Base-by-base conservation (phyloP, 2,888 invertebrate species). In the Unio pictorum region DNA sequence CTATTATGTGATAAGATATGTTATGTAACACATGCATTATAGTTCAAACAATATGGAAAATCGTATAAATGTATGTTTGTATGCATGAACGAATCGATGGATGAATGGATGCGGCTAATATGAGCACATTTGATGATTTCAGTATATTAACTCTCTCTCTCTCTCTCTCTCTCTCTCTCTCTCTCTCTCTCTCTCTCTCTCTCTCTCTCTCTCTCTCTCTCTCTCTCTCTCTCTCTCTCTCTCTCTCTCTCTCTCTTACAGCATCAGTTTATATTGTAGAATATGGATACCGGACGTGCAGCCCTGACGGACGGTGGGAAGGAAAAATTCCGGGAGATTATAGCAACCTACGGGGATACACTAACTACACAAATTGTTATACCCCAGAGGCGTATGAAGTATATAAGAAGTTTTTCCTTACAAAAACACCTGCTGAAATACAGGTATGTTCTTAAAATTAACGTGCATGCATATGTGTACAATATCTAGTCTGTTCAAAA, bases 351-450 rank as follows among this genome's bases (percentile, higher is more conserved):
- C 90, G 89, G 28, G 95, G 95, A 3, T 96, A 95, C 94, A 95
- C 96, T 3, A 95, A 96, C 89, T 96, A 94, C 86, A 94, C 94
- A 0, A 93, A 93, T 0, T 96, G 96, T 86, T 94, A 94, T 82
- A 93, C 94, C 7, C 92, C 93, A 0, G 94, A 95, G 85, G 93
- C 95, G 67, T 92, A 92, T 61, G 91, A 92, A 15, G 91, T 95
- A 0, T 91, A 95, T 74, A 91, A 92, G 67, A 93, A 93, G 90
- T 93, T 94, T 20, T 92, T 91, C n/a, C 91, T 91, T 59, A 91
- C 91, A 66, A 91, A 92, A 66, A 91, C 92, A 17, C 83, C 87
- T 56, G 90, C 90, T 6, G 78, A 84, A 70, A 76, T 76, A 78
- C 90, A 91, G 90, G 92, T 92, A 85, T 64, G 54, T 64, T 26